These are phyloP conservation scores for Icerya purchasi DNA, from an alignment of 2,888 invertebrate genomes.

Conservation along the genomic window DNA sequence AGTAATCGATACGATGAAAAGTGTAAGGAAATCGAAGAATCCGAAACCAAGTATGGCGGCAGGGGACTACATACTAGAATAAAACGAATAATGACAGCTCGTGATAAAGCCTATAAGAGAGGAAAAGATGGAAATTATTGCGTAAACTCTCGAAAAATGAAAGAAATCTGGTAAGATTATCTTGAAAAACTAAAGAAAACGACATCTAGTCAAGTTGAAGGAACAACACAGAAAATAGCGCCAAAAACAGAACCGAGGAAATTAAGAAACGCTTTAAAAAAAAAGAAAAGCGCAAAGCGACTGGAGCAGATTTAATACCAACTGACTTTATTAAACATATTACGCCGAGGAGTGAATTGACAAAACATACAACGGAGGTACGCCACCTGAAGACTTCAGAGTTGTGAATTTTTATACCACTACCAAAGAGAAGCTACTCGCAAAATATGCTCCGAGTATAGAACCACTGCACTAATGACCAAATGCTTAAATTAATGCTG, in stretches of 20 bases:
- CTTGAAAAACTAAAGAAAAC: too few species aligned
- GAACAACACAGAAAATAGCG: neutral
- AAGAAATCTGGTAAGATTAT: too few species aligned
- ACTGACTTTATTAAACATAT: neutral
- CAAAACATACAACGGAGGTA: neutral
- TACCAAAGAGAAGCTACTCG: neutral
- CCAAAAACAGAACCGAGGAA: neutral
- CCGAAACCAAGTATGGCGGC: neutral
- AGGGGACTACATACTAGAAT: neutral
- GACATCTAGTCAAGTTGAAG: neutral
- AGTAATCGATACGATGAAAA: neutral
- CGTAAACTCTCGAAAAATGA: too few species aligned
- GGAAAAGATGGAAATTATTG: neutral
- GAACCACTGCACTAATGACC: neutral
- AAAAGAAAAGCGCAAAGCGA: too few species aligned
- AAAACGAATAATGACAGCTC: neutral
- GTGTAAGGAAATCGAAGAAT: neutral
- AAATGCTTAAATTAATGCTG: neutral
- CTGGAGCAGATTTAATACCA: neutral
- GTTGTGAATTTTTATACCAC: neutral
- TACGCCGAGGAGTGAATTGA: neutral
- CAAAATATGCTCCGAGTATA: neutral
- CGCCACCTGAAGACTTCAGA: neutral
- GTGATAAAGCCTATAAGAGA: neutral
- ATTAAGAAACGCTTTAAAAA: too few species aligned